Conservation (phyloP, 2,888 invertebrate genomes). For the Choristoneura rosaceana region DNA sequence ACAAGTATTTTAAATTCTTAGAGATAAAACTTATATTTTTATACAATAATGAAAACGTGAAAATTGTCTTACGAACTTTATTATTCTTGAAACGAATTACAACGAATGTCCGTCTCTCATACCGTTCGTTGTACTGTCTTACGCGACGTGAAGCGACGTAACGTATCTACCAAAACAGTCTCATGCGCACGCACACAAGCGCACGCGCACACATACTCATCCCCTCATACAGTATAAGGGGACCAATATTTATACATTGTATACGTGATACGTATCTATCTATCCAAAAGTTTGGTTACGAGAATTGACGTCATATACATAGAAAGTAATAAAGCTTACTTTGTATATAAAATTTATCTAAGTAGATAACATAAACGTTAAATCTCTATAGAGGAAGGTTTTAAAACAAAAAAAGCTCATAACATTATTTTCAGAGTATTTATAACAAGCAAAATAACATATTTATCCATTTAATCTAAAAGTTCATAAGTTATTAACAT, state of each 20-base stretch:
- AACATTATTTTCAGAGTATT: conserved; percentile 44
- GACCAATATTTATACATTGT: conserved; percentile 42
- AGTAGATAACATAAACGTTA: conserved; percentile 36
- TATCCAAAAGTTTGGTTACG: conserved; percentile 73
- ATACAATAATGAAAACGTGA: conserved; percentile 81
- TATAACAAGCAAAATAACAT: conserved; percentile 60
- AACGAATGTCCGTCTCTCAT: conserved; percentile 69
- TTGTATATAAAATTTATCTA: conserved; percentile 66
- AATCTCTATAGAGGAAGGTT: conserved; percentile 35
- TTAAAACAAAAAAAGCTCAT: conserved; percentile 41
- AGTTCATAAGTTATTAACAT: conserved; percentile 51
- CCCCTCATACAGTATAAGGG: conserved; percentile 15
- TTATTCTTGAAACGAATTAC: conserved; percentile 58
- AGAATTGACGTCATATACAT: conserved; percentile 80
- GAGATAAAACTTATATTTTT: conserved; percentile 79
- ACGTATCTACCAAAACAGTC: conserved; percentile 62
- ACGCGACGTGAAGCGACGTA: conserved; percentile 27
- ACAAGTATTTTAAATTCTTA: conserved; percentile 85
- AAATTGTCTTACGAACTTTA: conserved; percentile 79
- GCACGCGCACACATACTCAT: conserved; percentile 17
- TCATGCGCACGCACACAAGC: conserved; percentile 63
- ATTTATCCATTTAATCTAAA: conserved; percentile 51
- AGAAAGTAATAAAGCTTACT: conserved; percentile 67
- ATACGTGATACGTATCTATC: conserved; percentile 39
- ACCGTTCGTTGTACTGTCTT: conserved; percentile 63